Base-by-base conservation (phyloP, 1,140 invertebrate species). In the Euura saliciscinereae region DNA sequence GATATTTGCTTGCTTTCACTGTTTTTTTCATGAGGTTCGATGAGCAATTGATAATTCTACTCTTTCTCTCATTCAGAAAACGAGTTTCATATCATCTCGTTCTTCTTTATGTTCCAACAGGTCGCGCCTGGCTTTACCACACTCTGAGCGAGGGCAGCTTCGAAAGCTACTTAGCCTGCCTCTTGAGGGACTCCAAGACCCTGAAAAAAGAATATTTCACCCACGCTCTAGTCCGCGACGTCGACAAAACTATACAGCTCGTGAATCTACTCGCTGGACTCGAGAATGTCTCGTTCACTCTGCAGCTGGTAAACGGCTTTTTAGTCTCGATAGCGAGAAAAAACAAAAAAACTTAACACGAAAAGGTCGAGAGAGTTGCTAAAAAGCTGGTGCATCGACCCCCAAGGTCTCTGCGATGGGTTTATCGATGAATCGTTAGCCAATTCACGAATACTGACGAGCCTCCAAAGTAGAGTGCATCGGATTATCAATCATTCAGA, bases 131-230 rank as follows among this genome's bases (percentile, higher is more conserved):
- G 88, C 77, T 89, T 6, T 88, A 88, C 75, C 85, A 88, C 44
- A 88, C 87, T 44, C 71, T 88, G 45, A 89, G 85, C 59, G 88
- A 89, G 76, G 87, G 86, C 59, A 88, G 86, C 66, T 86, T 89
- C 67, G 86, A 88, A 74, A 88, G 87, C 72, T 88, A 88, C 72
- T 75, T 89, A 69, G 85, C 84, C n/a, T 88, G 87, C 77, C 81
- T 89, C 69, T 65, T 85, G 70, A 77, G 84, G 42, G 86, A 88
- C 70, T 75, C 77, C 2, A 82, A 81, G 51, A 84, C 80, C 11
- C 79, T 89, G 46, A 84, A 85, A 44, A 86, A 87, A 76, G 83
- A 88, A 70, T 89, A 89, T 70, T 83, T 84, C 77, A 80, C 85
- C 7, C 84, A 86, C 71, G 87, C 88, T 42, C 82, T 89, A 44